Evolutionary conservation across 2,797 vertebrate species (phyloP).

Genomic region (Varecia variegata): DNA sequence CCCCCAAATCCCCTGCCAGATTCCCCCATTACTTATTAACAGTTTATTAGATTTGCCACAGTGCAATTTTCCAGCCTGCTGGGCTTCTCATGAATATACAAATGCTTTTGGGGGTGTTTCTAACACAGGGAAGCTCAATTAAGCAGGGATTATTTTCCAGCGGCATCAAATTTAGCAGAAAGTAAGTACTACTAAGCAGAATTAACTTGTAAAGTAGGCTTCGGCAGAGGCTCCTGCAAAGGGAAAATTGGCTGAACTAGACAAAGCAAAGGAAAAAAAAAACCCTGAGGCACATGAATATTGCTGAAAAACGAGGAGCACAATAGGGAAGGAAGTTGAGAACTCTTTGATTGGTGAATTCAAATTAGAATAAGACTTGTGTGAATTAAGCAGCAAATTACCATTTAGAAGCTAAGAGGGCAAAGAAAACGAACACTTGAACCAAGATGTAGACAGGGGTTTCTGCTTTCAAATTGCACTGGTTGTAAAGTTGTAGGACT

Average conservation of each 20-base stretch:
- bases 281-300: neutral
- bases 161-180: conserved; percentile 58
- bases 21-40: conserved; percentile 67
- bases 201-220: conserved; percentile 45
- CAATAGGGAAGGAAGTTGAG: neutral
- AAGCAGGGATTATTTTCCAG: conserved; percentile 65
- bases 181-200: conserved; percentile 52
- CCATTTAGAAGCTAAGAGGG: conserved; percentile 5
- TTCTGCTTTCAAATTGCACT: neutral
- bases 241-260: neutral
- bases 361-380: conserved; percentile 4
- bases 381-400: neutral
- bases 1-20: conserved; percentile 51
- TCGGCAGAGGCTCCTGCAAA: neutral
- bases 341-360: neutral
- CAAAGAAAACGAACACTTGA: neutral
- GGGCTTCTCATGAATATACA: conserved; percentile 78
- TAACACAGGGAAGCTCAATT: conserved; percentile 71
- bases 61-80: conserved; percentile 74
- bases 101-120: conserved; percentile 72
- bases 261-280: conserved; percentile 14
- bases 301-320: neutral
- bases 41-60: conserved; percentile 75
- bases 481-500: neutral
- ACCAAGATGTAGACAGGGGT: neutral